Evolutionary conservation across 35 echinoderm and acorn worm species (phyloP).

Genomic region (Ophiothrix spiculata): DNA sequence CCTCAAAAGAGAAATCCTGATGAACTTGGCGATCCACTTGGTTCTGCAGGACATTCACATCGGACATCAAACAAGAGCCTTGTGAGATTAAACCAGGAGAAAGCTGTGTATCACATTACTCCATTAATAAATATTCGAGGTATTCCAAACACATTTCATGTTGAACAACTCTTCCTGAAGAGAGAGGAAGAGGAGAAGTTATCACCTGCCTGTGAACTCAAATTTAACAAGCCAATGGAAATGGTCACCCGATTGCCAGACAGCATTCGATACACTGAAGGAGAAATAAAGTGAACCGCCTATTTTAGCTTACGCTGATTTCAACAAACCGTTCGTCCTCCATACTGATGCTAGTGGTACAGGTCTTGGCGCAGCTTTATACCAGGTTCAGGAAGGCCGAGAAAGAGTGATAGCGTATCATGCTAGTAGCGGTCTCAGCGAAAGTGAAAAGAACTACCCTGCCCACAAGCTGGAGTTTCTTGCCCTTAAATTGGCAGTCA

Average conservation of each 20-base stretch:
- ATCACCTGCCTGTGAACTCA: too few species aligned
- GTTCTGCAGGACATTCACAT: too few species aligned
- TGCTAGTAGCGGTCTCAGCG: conserved; percentile 48
- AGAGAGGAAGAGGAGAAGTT: too few species aligned
- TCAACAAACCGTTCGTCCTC: conserved; percentile 31
- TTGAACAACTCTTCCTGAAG: too few species aligned
- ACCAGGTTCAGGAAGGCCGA: conserved; percentile 29
- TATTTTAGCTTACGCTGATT: conserved; percentile 37
- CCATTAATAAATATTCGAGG: too few species aligned
- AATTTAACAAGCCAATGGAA: too few species aligned
- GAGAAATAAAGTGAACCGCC: conserved; percentile 43
- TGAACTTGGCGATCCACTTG: too few species aligned
- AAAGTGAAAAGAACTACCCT: conserved; percentile 43
- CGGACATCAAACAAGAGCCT: too few species aligned
- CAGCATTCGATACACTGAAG: conserved; percentile 26
- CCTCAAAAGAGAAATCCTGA: too few species aligned
- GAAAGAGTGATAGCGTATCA: conserved; percentile 25
- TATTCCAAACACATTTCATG: too few species aligned
- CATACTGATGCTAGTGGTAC: conserved; percentile 55
- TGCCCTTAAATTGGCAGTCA: conserved; percentile 22
- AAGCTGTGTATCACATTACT: too few species aligned
- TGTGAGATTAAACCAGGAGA: too few species aligned
- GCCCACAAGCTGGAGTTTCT: conserved; percentile 29
- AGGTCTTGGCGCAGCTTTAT: conserved; percentile 47
- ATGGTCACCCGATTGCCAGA: not conserved